Evolutionary conservation across 2,113 vertebrate species (phyloP), one percentile per base, ranked within the genome.

Genomic region (Ranitomeya imitator): DNA sequence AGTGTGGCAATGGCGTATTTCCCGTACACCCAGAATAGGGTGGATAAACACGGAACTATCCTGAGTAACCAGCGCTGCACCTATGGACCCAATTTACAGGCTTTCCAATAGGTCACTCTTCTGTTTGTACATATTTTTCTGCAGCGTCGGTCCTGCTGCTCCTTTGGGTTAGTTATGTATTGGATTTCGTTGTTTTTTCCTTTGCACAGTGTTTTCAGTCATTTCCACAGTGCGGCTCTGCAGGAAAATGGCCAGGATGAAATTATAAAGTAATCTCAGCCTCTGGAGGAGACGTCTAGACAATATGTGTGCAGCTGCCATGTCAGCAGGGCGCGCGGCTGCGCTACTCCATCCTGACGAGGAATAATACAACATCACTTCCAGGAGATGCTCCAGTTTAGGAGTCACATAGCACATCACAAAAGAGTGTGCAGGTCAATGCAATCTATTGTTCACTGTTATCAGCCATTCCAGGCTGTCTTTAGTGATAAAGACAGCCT

Each of bases 211-310:
- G 60, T 45, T 45, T 31, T 23, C 79, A 19, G 15, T 23, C 79
- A 52, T 63, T 18, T 63, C 18, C 16, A 13, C 80, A 18, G 9
- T n/a, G 57, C 23, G 80, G 23, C 57, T 71, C 69, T 5, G n/a
- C 79, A 31, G 13, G 19, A 60, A 57, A 31, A 26, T 13, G 26
- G 18, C 55, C 79, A 16, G 79, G 16, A 83, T 51, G 59, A 63
- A 65, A 13, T 16, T 65, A 45, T 59, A 83, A 65, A 59, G 54
- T 31, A 45, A 19, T 21, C 10, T 12, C 80, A 11, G 60, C 37
- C 26, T 51, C 13, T 21, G 79, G 37, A 63, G 59, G 19, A 79
- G 77, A 79, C 77, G 77, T 79, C 59, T 82, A 82, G 59, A 82
- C 59, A 82, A 82, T 74, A 45, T 10, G 31, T 57, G 55, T 18